Base-by-base conservation (phyloP, 2,113 vertebrate genomes). In the Nothobranchius furzeri region DNA sequence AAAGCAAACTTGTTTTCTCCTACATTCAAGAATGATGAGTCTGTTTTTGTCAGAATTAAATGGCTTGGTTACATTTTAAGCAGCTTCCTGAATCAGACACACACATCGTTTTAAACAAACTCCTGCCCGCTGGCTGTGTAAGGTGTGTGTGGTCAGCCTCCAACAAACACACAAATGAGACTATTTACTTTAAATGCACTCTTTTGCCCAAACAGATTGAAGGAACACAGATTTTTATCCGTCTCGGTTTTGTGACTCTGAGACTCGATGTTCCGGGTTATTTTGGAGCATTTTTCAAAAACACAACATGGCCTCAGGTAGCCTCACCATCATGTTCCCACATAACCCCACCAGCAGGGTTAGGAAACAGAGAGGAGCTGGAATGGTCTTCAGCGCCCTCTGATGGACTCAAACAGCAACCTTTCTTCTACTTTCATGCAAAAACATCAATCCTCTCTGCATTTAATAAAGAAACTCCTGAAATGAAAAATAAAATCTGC, bases 291-390 rank as follows among this genome's bases (percentile, higher is more conserved):
- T 40, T 40, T 40, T 40, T 9, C 30, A 30, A 40, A 40, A 40
- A 40, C 37, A 40, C 9, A 40, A 40, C 9, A 8, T 88, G 80
- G 78, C 85, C 82, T 82, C 37, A 72, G 78, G 78, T 78, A 74
- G 85, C 83, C 85, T 60, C 73, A 47, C 51, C 72, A 69, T 81
- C 52, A 75, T 60, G 72, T 72, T 85, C 74, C 74, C 78, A 76
- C 51, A 77, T 74, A 85, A 74, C 77, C 78, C 63, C 24, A 66
- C 60, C 64, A 62, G 30, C 30, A 30, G 30, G 75, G 63, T 49
- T 45, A 48, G 50, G 59, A 57, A 67, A 40, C 12, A 37, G 42
- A 68, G 24, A 1, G 4, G 9, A 62, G 9, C 25, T 57, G 48
- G 0, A 25, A 11, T 72, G 81, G 87, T 84, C 80, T 87, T 45